These are phyloP conservation scores for Beris morrisii DNA, from an alignment of 2,888 invertebrate genomes.

Conservation along the genomic window DNA sequence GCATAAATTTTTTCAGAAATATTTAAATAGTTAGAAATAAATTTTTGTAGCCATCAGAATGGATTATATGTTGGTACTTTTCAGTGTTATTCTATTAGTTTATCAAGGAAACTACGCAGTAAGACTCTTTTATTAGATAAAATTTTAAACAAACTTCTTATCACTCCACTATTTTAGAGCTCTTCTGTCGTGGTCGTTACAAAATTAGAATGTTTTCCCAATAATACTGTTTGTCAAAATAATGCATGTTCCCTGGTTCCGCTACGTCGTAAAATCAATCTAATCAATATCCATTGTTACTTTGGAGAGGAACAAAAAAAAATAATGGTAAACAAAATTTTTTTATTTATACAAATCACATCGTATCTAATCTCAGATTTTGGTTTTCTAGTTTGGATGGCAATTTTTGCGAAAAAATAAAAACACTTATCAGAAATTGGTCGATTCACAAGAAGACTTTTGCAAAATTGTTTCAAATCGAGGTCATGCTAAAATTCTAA, in stretches of 20 bases:
- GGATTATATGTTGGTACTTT: no score
- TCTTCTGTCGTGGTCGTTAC: background rate
- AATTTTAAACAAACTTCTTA: no score
- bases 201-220: background rate
- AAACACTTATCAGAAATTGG: background rate
- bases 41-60: no score
- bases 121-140: no score
- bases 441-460: constrained; percentile 1
- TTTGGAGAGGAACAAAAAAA: background rate
- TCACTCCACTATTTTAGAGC: no score
- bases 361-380: background rate
- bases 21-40: no score
- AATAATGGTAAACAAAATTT: background rate
- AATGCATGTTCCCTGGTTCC: background rate
- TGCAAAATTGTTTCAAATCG: background rate
- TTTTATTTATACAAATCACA: background rate
- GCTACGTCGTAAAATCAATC: background rate
- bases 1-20: no score
- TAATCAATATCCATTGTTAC: background rate
- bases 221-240: background rate
- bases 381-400: background rate
- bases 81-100: no score
- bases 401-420: background rate
- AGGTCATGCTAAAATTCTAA: background rate
- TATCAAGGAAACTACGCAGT: no score